Conservation (phyloP, 2,797 vertebrate genomes). For the Eleutherodactylus coqui region DNA sequence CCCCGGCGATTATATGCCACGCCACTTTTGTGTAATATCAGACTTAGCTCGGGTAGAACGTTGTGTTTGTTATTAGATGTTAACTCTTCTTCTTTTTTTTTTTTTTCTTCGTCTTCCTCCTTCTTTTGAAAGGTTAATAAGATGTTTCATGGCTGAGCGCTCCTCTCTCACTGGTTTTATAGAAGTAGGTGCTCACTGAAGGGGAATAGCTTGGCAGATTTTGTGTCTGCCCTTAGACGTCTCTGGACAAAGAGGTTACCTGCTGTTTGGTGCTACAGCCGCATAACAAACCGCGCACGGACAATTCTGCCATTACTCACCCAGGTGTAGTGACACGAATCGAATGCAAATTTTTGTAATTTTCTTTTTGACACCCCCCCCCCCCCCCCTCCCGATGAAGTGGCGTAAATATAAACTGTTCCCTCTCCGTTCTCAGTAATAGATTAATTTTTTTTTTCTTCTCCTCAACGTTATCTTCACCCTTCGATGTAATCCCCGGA, state of each 20-base stretch:
- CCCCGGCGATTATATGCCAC: neutral
- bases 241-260: conserved; percentile 52
- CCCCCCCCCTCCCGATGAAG: no score
- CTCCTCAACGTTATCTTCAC: conserved; percentile 70
- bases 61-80: neutral
- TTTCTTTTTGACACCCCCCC: no score
- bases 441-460: no score
- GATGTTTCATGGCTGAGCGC: conserved; percentile 34
- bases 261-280: conserved; percentile 40
- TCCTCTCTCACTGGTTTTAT: conserved; percentile 10
- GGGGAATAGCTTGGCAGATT: conserved; percentile 30
- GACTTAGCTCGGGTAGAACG: neutral
- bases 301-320: conserved; percentile 10
- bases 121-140: conserved; percentile 42
- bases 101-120: neutral
- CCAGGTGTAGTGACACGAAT: conserved; percentile 25
- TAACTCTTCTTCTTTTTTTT: conserved; percentile 11
- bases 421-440: no score
- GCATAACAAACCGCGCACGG: conserved; percentile 30
- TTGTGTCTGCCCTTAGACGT: conserved; percentile 46
- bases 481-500: conserved; percentile 75
- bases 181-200: conserved; percentile 38
- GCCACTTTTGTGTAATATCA: neutral
- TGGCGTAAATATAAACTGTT: neutral
- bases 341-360: neutral